Evolutionary conservation across 2,888 invertebrate species (phyloP).

Genomic region (Myopa testacea): DNA sequence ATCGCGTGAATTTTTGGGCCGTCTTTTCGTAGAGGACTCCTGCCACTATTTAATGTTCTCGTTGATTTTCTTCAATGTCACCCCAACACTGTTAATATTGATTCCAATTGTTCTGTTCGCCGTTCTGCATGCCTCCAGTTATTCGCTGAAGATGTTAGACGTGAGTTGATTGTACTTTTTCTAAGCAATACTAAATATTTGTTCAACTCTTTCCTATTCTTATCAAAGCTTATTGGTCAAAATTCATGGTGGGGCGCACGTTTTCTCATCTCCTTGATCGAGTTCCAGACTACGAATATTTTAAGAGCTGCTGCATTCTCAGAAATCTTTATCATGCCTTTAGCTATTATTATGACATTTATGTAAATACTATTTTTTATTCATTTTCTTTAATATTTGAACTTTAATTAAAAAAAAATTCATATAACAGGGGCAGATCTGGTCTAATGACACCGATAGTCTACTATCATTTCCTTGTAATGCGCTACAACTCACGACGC

Average conservation of each 20-base stretch:
- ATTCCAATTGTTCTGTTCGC: constrained; percentile 93
- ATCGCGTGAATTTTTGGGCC: constrained; percentile 83
- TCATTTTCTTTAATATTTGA: neutral
- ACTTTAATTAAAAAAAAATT: constrained; percentile 26
- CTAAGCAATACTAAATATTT: neutral
- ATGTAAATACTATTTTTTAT: constrained; percentile 75
- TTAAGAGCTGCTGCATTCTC: constrained; percentile 90
- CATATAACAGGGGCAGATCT: constrained; percentile 83
- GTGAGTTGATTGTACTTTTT: constrained; percentile 74
- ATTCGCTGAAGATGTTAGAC: constrained; percentile 88
- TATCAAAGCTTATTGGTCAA: constrained; percentile 84
- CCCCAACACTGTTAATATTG: constrained; percentile 89
- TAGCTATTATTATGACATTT: constrained; percentile 82
- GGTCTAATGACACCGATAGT: constrained; percentile 93
- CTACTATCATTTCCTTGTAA: constrained; percentile 95
- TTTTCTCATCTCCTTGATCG: constrained; percentile 86
- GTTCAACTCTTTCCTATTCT: neutral
- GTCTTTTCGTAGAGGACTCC: constrained; percentile 88
- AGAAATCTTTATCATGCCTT: constrained; percentile 93
- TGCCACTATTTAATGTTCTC: constrained; percentile 97
- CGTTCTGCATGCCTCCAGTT: constrained; percentile 91
- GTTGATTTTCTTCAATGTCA: constrained; percentile 90
- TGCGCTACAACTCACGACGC: constrained; percentile 92
- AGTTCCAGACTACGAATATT: constrained; percentile 90
- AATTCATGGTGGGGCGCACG: constrained; percentile 91